Evolutionary conservation across 2,113 vertebrate species (phyloP), one percentile per base, ranked within the genome.

Genomic region (crab-eating macaque (Macaca fascicularis)): DNA sequence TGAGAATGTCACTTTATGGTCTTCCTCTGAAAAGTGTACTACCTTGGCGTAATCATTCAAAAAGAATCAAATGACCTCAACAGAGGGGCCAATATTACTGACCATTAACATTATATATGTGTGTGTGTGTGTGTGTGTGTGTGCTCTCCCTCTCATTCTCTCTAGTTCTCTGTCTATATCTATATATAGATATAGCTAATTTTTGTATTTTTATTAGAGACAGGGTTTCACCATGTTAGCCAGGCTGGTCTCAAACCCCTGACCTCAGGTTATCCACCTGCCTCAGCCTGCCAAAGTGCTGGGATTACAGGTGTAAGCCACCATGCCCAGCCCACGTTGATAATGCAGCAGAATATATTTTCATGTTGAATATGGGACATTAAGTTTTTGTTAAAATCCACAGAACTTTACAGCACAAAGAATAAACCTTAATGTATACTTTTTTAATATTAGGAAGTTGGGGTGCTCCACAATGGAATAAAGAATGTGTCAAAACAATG

Each of bases 121-220:
- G 48, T 50, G 12, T 50, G 12, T 50, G 48, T 50, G 12, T 50
- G 48, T 1, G 12, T 0, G 48, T 0, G 11, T 2, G 43, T 1
- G 43, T 45, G 43, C 48, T 50, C 48, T 13, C 48, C 13, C 48
- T 50, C 48, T 50, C 48, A 14, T 13, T 50, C 48, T 50, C 48
- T 14, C 48, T 50, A 14, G 48, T 50, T 50, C 48, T 50, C 48
- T 50, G 13, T 50, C 48, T 50, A 13, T 50, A 50, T 50, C 48
- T 50, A 14, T 14, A 50, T 50, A 50, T 50, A 50, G 48, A 50
- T 50, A 50, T 50, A 50, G 27, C 5, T 64, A 64, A 32, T 64
- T 64, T 64, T 64, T 64, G 61, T 32, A 6, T 64, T 64, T 64
- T 64, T 64, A 30, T 27, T 32, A 64, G 61, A 64, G 61, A 64